A percentile compares a stretch with the other conserved stretches of the same genome.
Evolutionary conservation across 1,140 invertebrate genomes (phyloP).

Genomic region (Drosophila baimaii): DNA sequence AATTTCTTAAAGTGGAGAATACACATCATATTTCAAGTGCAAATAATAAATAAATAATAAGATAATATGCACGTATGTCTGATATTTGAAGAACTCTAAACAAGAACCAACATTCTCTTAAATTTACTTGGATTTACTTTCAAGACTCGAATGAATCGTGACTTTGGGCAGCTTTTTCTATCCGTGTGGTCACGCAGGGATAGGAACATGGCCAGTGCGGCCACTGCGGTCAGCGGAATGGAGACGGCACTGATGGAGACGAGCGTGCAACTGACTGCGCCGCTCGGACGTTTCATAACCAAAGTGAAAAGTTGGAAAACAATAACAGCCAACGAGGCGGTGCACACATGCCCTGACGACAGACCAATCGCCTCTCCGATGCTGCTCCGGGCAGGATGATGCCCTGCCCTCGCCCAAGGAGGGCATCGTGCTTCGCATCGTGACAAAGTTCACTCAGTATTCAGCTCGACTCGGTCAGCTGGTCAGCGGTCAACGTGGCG

Average conservation of each 20-base stretch:
- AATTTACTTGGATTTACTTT: not conserved
- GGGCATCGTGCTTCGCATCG: not conserved
- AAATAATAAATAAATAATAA: too few relatives aligned
- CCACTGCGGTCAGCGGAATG: constrained; percentile 37
- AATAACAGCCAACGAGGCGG: constrained; percentile 41
- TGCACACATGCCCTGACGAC: constrained; percentile 17
- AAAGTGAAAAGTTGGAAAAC: constrained; percentile 58
- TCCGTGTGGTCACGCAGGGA: constrained; percentile 3
- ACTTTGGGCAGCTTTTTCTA: not conserved
- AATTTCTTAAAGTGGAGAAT: too few relatives aligned
- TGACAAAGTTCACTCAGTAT: constrained; percentile 42
- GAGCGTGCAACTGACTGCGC: constrained; percentile 51
- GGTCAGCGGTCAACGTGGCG: constrained; percentile 32
- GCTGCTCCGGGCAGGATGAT: constrained; percentile 21
- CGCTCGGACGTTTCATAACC: constrained; percentile 56
- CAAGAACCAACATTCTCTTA: too few relatives aligned
- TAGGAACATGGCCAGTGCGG: constrained; percentile 28
- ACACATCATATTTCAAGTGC: too few relatives aligned
- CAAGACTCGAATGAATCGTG: too few relatives aligned
- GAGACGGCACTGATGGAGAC: constrained; percentile 2
- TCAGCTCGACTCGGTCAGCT: constrained; percentile 11
- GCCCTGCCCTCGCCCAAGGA: not conserved
- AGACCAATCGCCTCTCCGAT: constrained; percentile 29
- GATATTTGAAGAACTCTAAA: too few relatives aligned
- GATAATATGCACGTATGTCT: too few relatives aligned